A percentile compares a stretch with the other conserved stretches of the same genome.
Evolutionary conservation across 2,797 vertebrate species (phyloP).

Genomic region (Oryzias sinensis): DNA sequence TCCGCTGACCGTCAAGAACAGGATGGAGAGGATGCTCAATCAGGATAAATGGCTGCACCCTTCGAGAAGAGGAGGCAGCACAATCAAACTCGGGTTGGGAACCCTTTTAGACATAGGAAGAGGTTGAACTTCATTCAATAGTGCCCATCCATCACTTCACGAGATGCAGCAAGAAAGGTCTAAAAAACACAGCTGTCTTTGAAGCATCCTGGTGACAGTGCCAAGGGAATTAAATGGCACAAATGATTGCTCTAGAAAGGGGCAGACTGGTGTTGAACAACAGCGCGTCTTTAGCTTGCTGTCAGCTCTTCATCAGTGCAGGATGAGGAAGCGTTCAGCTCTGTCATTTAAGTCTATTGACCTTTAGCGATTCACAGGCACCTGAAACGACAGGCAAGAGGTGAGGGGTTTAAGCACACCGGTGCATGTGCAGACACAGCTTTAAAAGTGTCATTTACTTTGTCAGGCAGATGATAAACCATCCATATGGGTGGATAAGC

Average conservation of each 20-base stretch:
- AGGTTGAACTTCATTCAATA: constrained; percentile 69
- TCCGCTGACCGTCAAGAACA: no score
- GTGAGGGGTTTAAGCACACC: constrained; percentile 52
- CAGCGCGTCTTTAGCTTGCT: constrained; percentile 49
- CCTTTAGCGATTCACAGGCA: constrained; percentile 61
- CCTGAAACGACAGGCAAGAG: constrained; percentile 53
- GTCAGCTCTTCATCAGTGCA: constrained; percentile 51
- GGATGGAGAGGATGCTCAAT: constrained; percentile 41
- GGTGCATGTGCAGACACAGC: constrained; percentile 22
- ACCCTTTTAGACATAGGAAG: constrained; percentile 51
- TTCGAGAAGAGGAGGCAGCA: constrained; percentile 46
- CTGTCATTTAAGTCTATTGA: constrained; percentile 69
- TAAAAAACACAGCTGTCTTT: constrained; percentile 34
- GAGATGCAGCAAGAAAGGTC: constrained; percentile 50
- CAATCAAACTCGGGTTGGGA: constrained; percentile 49
- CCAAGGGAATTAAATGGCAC: constrained; percentile 54
- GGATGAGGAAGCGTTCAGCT: constrained; percentile 54
- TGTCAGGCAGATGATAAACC: constrained; percentile 40
- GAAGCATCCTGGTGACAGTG: constrained; percentile 50
- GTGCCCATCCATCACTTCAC: constrained; percentile 67
- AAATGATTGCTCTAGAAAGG: constrained; percentile 55
- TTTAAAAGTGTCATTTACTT: constrained; percentile 61
- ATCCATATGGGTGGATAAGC: constrained; percentile 57
- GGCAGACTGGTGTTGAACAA: constrained; percentile 38
- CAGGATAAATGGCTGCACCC: constrained; percentile 70